Conservation (phyloP, 2,888 invertebrate genomes). For the Lepidonotus clava region DNA sequence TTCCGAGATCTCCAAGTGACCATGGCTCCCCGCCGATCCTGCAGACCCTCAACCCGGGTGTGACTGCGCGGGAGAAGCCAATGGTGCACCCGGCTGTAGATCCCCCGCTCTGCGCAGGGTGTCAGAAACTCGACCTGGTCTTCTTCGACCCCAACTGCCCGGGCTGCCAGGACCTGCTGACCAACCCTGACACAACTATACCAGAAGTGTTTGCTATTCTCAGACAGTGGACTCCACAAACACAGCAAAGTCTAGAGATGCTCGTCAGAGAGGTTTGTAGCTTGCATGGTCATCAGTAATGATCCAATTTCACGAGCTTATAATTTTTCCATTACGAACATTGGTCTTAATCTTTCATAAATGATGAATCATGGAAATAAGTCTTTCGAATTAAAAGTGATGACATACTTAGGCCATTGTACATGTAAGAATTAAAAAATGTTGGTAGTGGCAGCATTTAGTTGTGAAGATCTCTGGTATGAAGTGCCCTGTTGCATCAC, state of each 20-base stretch:
- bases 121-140: conserved; percentile 79
- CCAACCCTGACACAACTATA: conserved; percentile 77
- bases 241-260: conserved; percentile 81
- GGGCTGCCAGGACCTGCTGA: conserved; percentile 79
- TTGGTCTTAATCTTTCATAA: neutral
- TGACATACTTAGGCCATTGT: too few species aligned
- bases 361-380: neutral
- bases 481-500: too few species aligned
- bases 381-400: too few species aligned
- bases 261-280: conserved; percentile 80
- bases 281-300: neutral
- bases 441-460: too few species aligned
- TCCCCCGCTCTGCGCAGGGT: conserved; percentile 81
- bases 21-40: neutral
- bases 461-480: too few species aligned
- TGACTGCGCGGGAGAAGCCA: conserved; percentile 66
- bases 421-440: too few species aligned
- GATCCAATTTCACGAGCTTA: neutral
- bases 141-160: conserved; percentile 81
- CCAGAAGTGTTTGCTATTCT: conserved; percentile 82
- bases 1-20: neutral
- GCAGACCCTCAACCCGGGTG: neutral
- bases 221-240: conserved; percentile 82
- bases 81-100: conserved; percentile 81
- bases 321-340: neutral